Conservation (phyloP, 2,113 vertebrate genomes). For the Menura novaehollandiae region DNA sequence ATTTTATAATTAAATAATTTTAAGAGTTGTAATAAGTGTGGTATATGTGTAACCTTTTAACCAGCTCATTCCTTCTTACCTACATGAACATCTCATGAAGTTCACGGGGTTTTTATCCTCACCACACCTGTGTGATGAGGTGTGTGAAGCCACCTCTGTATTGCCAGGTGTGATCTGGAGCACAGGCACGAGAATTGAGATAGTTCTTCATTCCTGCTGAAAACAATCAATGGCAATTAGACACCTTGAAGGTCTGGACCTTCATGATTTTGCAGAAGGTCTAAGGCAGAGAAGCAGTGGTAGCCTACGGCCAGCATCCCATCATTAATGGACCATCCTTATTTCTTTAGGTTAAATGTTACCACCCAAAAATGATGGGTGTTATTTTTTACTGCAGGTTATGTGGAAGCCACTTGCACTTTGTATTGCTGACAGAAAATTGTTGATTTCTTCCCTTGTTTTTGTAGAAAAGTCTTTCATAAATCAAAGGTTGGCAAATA, state of each 20-base stretch:
- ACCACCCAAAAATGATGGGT: neutral
- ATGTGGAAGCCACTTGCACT: neutral
- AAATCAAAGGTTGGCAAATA: conserved; percentile 37
- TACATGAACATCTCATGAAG: neutral
- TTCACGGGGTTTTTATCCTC: neutral
- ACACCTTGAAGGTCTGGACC: neutral
- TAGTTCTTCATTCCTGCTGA: neutral
- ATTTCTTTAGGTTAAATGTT: neutral
- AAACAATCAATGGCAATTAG: neutral
- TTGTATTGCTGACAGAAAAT: neutral
- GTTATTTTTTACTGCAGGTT: neutral
- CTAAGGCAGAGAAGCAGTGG: neutral
- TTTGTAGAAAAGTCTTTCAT: neutral
- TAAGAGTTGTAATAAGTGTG: neutral
- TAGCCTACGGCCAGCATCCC: neutral
- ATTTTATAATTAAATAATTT: neutral
- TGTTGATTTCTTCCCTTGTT: neutral
- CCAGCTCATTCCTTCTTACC: neutral
- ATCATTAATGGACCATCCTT: neutral
- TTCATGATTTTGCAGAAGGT: neutral
- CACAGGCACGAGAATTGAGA: neutral
- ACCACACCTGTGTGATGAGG: neutral
- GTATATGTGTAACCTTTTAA: neutral
- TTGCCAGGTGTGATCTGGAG: neutral
- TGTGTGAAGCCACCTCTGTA: fast-evolving